Conservation (phyloP, 2,113 vertebrate genomes). For the Leucoraja erinaceus region DNA sequence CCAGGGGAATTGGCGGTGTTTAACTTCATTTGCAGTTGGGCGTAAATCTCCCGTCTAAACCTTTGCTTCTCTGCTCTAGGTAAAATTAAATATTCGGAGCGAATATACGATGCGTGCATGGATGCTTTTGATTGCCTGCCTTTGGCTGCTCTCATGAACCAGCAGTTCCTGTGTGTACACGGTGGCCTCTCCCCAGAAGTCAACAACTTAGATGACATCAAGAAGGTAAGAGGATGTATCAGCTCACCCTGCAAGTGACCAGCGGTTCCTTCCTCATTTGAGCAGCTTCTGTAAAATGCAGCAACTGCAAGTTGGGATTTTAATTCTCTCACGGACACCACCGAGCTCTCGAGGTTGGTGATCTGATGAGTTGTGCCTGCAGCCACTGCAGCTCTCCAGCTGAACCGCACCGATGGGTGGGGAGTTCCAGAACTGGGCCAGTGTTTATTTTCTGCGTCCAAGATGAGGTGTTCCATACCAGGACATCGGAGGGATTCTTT, state of each 20-base stretch:
- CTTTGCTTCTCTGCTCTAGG: constrained; percentile 57
- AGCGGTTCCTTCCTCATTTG: background rate
- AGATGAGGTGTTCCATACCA: too few species aligned
- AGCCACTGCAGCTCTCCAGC: too few species aligned
- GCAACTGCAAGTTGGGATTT: background rate
- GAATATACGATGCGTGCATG: constrained; percentile 95
- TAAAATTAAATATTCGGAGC: constrained; percentile 99
- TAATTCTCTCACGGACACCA: too few species aligned
- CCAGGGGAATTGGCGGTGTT: background rate
- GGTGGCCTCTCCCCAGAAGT: constrained; percentile 96
- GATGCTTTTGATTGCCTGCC: constrained; percentile 98
- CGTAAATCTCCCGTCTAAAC: background rate
- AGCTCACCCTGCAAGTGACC: background rate
- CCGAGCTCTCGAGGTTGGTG: too few species aligned
- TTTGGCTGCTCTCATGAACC: constrained; percentile 96
- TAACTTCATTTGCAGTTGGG: background rate
- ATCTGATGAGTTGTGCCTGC: too few species aligned
- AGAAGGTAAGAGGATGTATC: constrained; percentile 79
- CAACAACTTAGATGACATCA: constrained; percentile 95
- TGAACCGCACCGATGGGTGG: too few species aligned
- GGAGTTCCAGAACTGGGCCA: too few species aligned
- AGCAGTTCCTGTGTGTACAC: constrained; percentile 95
- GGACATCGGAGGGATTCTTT: too few species aligned
- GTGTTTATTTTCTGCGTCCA: too few species aligned
- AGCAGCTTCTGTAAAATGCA: background rate